phyloP scores from a whole-genome alignment of 2,797 vertebrate species.

The Synaphobranchus kaupii region DNA sequence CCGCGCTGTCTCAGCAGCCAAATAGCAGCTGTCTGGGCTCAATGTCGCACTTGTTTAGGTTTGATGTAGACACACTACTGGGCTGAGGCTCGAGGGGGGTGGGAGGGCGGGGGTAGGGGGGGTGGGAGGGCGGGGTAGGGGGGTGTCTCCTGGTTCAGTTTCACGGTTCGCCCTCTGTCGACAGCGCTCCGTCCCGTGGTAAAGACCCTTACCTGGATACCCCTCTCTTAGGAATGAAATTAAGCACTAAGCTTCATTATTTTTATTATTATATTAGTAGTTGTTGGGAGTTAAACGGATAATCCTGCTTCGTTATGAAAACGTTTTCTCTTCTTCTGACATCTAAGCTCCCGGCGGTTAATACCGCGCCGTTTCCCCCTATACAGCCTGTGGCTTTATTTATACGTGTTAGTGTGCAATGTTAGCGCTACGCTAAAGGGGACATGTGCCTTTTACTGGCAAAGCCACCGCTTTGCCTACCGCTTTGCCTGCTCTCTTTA shows the following conservation, averaged over 20 bases:
- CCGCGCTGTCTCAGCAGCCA: conserved; percentile 22
- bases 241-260: neutral
- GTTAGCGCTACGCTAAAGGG: neutral
- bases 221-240: neutral
- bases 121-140: neutral
- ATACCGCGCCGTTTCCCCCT: neutral
- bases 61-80: conserved; percentile 44
- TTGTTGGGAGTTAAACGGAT: neutral
- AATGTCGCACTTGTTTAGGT: conserved; percentile 46
- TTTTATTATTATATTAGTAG: neutral
- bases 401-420: neutral
- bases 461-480: neutral
- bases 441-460: neutral
- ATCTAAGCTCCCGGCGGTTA: neutral
- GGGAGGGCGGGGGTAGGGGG: no score
- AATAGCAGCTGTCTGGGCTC: conserved; percentile 51
- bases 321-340: neutral
- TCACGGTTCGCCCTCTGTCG: conserved; percentile 22
- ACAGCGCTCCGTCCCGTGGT: conserved; percentile 23
- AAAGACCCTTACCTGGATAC: conserved; percentile 33
- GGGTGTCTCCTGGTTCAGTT: conserved; percentile 13
- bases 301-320: neutral
- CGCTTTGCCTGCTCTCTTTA: neutral
- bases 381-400: neutral
- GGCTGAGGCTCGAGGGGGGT: neutral